A percentile compares a stretch with the other conserved stretches of the same genome.
Conservation (phyloP, 1,140 invertebrate species). For the Heliconius melpomene region DNA sequence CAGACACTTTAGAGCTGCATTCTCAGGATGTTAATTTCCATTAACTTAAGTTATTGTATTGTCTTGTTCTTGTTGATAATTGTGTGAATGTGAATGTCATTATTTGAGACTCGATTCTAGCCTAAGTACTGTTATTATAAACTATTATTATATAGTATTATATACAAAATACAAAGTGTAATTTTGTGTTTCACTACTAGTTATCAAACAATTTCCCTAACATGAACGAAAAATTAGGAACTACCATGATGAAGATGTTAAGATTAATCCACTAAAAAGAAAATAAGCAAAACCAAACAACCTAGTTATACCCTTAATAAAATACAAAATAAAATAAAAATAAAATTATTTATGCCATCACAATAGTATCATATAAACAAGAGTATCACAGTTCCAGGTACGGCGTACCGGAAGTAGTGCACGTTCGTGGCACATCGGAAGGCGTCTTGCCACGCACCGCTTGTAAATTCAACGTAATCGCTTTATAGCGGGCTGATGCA, state of each 20-base stretch:
- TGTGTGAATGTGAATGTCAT: background rate
- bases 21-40: background rate
- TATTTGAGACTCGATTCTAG: background rate
- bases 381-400: background rate
- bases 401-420: background rate
- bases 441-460: conserved; percentile 20
- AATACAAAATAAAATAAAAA: background rate
- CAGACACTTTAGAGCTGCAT: background rate
- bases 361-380: background rate
- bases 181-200: background rate
- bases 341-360: background rate
- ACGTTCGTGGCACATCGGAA: conserved; percentile 19
- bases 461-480: conserved; percentile 35
- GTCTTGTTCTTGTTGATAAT: background rate
- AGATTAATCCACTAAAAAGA: too few species aligned
- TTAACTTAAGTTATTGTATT: background rate
- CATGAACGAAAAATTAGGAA: too few species aligned
- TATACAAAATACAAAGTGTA: too few species aligned
- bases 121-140: too few species aligned
- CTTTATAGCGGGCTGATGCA: conserved; percentile 39
- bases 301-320: background rate
- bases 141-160: too few species aligned
- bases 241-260: too few species aligned
- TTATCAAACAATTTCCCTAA: background rate
- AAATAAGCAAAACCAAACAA: too few species aligned